Conservation (phyloP, 2,113 vertebrate genomes). For the Pterocles gutturalis region DNA sequence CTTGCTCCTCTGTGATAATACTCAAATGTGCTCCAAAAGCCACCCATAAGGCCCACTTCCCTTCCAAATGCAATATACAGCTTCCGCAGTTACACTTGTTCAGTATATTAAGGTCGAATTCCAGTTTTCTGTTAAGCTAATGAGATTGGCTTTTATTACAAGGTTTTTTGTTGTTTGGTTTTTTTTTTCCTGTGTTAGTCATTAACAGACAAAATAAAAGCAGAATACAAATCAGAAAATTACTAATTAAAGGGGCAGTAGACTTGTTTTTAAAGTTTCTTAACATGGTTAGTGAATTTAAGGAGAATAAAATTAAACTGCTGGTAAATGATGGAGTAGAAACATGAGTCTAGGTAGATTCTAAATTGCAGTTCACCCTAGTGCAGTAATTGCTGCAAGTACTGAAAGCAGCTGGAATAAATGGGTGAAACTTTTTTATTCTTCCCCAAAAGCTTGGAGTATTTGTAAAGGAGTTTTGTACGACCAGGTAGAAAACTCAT, state of each 20-base stretch:
- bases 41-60: not conserved
- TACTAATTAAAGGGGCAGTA: not conserved
- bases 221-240: not conserved
- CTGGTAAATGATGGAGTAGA: not conserved
- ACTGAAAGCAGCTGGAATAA: not conserved
- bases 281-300: accelerated
- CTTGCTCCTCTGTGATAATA: not conserved
- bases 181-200: not conserved
- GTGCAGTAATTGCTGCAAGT: not conserved
- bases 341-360: not conserved
- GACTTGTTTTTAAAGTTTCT: not conserved
- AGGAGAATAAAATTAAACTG: not conserved
- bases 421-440: not conserved
- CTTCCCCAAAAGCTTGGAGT: not conserved
- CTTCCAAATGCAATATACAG: not conserved
- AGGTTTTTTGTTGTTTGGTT: not conserved
- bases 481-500: not conserved
- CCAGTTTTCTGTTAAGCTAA: not conserved
- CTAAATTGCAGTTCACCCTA: not conserved
- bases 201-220: not conserved
- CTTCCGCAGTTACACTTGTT: not conserved
- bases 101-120: not conserved
- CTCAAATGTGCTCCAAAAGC: not conserved
- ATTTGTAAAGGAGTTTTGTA: not conserved
- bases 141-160: not conserved